Evolutionary conservation across 1,140 invertebrate species (phyloP).

Genomic region (Hylyphantes graminicola): DNA sequence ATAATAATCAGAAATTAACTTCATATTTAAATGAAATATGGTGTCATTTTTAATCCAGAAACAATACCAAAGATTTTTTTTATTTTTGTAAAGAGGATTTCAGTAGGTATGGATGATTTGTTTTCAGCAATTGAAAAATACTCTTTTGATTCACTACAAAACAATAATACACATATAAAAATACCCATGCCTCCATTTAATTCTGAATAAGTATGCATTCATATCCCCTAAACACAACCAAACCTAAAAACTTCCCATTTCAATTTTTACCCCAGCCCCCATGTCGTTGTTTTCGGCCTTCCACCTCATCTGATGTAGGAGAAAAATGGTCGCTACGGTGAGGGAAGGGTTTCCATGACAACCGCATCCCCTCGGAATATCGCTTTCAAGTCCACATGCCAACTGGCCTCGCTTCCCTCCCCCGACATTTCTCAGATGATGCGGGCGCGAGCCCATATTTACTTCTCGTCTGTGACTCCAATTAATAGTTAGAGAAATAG

Average conservation of each 20-base stretch:
- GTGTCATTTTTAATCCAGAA: too few relatives aligned
- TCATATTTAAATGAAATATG: too few relatives aligned
- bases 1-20: too few relatives aligned
- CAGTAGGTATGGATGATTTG: too few relatives aligned
- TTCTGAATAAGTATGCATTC: too few relatives aligned
- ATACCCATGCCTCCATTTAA: too few relatives aligned
- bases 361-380: slow-evolving; percentile 56
- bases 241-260: slow-evolving; percentile 1
- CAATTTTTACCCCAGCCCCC: background rate
- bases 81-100: too few relatives aligned
- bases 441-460: slow-evolving; percentile 47
- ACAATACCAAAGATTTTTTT: too few relatives aligned
- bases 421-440: background rate
- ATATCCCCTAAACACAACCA: background rate
- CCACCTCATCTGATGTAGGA: slow-evolving; percentile 60
- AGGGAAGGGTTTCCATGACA: slow-evolving; percentile 57
- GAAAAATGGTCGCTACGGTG: slow-evolving; percentile 59
- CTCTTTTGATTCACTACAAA: too few relatives aligned
- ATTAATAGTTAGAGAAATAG: too few relatives aligned
- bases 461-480: slow-evolving; percentile 10
- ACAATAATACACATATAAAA: too few relatives aligned
- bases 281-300: slow-evolving; percentile 55
- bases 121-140: too few relatives aligned
- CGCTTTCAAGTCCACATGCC: slow-evolving; percentile 60
- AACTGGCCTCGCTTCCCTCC: slow-evolving; percentile 35